Evolutionary conservation across 2,888 invertebrate genomes (phyloP), one percentile per base, ranked within the genome.

Genomic region (Drosophila meridiana): DNA sequence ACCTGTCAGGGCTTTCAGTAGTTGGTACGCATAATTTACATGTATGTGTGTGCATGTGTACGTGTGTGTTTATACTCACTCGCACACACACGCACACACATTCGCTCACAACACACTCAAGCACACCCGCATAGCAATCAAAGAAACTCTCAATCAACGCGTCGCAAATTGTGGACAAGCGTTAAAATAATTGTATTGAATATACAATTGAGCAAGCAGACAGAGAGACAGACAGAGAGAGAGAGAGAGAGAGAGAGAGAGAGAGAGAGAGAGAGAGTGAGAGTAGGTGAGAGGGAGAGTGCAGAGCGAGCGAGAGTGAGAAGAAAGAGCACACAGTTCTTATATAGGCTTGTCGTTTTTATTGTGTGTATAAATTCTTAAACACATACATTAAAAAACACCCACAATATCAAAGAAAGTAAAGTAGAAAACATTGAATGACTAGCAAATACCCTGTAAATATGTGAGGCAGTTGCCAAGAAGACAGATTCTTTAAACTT

Each of bases 111-210:
- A n/a, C 42, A 57, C 55, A 59, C 62, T 73, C 32, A 57, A 38
- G 59, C 60, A 68, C 68, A 65, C 58, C 45, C 50, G 50, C 76
- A 61, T 45, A 66, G 70, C 79, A 81, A 87, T 87, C 83, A 85
- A 89, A 82, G 80, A 87, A 81, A 83, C 90, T 83, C 87, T 89
- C 87, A 87, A 87, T 87, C 89, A 87, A 87, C 82, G 85, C 88
- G 72, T 69, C 69, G 83, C 83, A 74, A 84, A 80, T 89, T 87
- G 78, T 84, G 85, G 82, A 83, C 78, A 89, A 73, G 74, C 79
- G 72, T 69, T 69, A 73, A 87, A 78, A 86, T 76, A 78, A 78
- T 86, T 86, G 82, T 56, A 73, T 73, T 76, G 73, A 69, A 59
- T 53, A 67, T 53, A 40, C 48, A 52, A 62, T 58, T 67, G 74